These are phyloP conservation scores for Silurus meridionalis DNA, from an alignment of 2,113 vertebrate species.

Conservation along the genomic window DNA sequence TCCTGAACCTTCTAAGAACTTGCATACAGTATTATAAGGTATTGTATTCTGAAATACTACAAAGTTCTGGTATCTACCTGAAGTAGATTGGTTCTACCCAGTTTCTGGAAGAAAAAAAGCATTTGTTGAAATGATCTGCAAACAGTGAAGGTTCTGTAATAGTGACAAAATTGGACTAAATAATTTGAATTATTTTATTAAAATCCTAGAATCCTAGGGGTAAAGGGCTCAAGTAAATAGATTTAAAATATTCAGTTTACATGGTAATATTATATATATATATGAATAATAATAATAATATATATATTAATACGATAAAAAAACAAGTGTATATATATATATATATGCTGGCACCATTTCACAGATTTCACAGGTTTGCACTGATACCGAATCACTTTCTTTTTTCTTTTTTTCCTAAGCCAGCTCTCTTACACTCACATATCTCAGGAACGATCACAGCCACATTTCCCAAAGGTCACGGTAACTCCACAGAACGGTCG, in stretches of 20 bases:
- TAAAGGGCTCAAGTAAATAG: too few relatives aligned
- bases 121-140: background rate
- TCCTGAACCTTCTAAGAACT: background rate
- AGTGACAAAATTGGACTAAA: background rate
- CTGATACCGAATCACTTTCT: background rate
- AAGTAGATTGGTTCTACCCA: background rate
- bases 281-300: too few relatives aligned
- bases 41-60: too few relatives aligned
- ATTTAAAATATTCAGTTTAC: too few relatives aligned
- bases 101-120: background rate
- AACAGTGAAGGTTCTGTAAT: background rate
- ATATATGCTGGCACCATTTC: background rate
- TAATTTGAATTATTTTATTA: too few relatives aligned
- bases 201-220: too few relatives aligned
- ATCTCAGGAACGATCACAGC: background rate
- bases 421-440: background rate
- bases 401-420: background rate
- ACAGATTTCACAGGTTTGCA: background rate
- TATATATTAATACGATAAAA: too few relatives aligned
- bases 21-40: too few relatives aligned
- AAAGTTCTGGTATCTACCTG: background rate
- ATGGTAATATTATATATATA: too few relatives aligned
- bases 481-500: slow-evolving; percentile 21
- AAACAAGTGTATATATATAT: too few relatives aligned
- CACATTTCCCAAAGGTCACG: slow-evolving; percentile 9